Evolutionary conservation across 2,797 vertebrate species (phyloP), one percentile per base, ranked within the genome.

Genomic region (Acanthurus leucopareius): DNA sequence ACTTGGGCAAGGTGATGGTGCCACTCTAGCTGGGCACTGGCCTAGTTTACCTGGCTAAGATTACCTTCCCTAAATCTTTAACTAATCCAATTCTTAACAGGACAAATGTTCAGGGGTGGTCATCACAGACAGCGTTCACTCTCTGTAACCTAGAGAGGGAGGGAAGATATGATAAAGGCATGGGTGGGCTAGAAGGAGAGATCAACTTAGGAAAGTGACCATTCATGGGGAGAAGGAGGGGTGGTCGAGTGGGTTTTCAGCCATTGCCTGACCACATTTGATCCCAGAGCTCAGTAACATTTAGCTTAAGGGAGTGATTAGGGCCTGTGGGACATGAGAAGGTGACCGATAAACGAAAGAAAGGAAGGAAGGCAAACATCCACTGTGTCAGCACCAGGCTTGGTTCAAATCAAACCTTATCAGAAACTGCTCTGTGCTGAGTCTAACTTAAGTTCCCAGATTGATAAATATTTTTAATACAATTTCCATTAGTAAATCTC

Each of bases 301-400:
- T 76, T 72, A 73, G 68, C 77, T 86, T 88, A 85, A 85, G 56
- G 40, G 25, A 54, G 74, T 0, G 77, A 90, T 87, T 86, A 88
- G 65, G 15, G 28, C 38, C 25, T 73, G 22, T 4, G 67, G 70
- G 49, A 54, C 68, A 82, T 17, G 28, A 78, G 77, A 66, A 58
- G 80, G 71, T 82, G 60, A 86, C 32, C 5, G 32, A 32, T 32
- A 32, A 32, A 32, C 32, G 32, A 32, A 32, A 32, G 32, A 5
- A 1, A 5, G 5, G 32, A 38, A 35, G 11, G 49, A 67, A 80
- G 75, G 69, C 61, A 54, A 78, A 80, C 47, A 69, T 38, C 32
- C 5, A 5, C 32, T 32, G 3, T 32, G 32, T 32, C 32, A 32
- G 32, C 32, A 32, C 32, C 32, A 32, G 32, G 32, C 5, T 32